Base-by-base conservation (phyloP, 64 coral and sea anemone genomes). In the Montipora cactus region DNA sequence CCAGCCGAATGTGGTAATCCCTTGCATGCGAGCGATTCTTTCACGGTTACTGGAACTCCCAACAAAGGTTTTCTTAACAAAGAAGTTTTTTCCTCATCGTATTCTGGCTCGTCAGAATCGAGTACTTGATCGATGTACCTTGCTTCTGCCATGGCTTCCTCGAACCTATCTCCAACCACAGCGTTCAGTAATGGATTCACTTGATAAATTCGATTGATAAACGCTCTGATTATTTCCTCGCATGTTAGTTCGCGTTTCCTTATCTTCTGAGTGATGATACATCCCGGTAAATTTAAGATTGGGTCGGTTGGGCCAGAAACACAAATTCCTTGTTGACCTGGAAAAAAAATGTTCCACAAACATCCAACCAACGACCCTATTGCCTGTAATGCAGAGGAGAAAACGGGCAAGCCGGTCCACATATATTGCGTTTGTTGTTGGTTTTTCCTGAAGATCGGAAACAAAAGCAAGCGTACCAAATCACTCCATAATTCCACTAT, bases 121-220 rank as follows among this genome's bases (percentile, higher is more conserved):
- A 97, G 89, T 4, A 89, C 73, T 77, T 70, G 8, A 76, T 97
- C 95, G 20, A 97, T 91, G 25, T 88, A 9, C 49, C 67, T 91
- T 28, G 95, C 95, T 45, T 97, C 95, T 62, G 91, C 72, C 4
- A 94, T 51, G 2, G 95, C 95, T 37, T 97, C 92, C 11, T 80
- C 77, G 61, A 94, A 97, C 22, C 95, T 52, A 67, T 97, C 95
- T 19, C 67, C 94, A 1, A 83, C 89, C 22, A 94, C 81, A 44
- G 95, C 95, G 47, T 97, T 97, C 8, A 97, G 25, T 7, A 94
- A 50, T 0, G 92, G 92, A 52, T 97, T 97, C 1, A 97, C 95
- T 72, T 94, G 75, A 58, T 51, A 83, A 49, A 97, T 94, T 20
- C 95, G 72, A 67, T 81, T 45, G 21, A 94, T 94, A 66, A 91